These are phyloP conservation scores for Aradophagus sp. DNA, from an alignment of 1,140 invertebrate species.

Conservation along the genomic window DNA sequence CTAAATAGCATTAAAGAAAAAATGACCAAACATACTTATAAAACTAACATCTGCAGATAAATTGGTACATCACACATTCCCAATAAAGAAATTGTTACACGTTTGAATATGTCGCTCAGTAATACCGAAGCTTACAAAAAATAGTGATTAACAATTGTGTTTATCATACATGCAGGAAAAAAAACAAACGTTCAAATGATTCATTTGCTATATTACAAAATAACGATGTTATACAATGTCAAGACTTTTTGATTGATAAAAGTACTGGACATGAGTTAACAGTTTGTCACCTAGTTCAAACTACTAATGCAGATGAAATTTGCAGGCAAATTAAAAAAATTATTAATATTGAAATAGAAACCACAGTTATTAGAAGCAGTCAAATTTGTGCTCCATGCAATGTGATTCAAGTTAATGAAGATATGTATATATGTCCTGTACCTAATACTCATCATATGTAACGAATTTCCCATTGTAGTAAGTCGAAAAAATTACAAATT, in stretches of 20 bases:
- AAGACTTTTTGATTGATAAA: slow-evolving; percentile 21
- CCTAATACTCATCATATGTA: slow-evolving; percentile 28
- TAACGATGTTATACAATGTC: slow-evolving; percentile 7
- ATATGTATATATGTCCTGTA: slow-evolving; percentile 17
- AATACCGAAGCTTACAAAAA: too few relatives aligned
- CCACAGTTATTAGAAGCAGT: slow-evolving; percentile 10
- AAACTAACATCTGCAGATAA: too few relatives aligned
- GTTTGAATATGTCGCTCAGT: too few relatives aligned
- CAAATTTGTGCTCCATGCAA: slow-evolving; percentile 14
- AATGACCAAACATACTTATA: too few relatives aligned
- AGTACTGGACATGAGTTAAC: slow-evolving; percentile 6
- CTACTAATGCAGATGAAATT: not conserved
- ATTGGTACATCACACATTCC: too few relatives aligned
- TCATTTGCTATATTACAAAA: slow-evolving; percentile 19
- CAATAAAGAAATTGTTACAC: too few relatives aligned
- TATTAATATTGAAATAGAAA: slow-evolving; percentile 1
- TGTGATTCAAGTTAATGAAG: slow-evolving; percentile 9
- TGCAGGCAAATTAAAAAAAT: slow-evolving; percentile 11
- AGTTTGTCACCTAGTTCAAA: slow-evolving; percentile 3
- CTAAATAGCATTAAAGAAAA: too few relatives aligned
- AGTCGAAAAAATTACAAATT: too few relatives aligned
- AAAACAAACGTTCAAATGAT: slow-evolving; percentile 15
- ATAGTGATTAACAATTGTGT: too few relatives aligned
- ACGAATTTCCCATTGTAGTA: too few relatives aligned
- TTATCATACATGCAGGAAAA: too few relatives aligned